Evolutionary conservation across 2,888 invertebrate genomes (phyloP).

Genomic region (Mycalesis mineus): DNA sequence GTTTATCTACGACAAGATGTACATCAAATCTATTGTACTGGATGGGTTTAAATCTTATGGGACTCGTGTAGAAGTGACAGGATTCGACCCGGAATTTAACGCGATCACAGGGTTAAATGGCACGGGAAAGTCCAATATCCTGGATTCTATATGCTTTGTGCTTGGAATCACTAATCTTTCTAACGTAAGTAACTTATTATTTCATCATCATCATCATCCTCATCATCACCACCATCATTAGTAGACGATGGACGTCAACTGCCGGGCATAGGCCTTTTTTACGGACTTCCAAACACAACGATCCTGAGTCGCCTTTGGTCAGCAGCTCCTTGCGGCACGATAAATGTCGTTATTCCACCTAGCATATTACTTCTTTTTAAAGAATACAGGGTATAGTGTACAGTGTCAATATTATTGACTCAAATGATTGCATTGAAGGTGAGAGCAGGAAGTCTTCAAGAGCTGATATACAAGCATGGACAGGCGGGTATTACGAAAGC

Average conservation of each 20-base stretch:
- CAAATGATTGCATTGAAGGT: constrained; percentile 78
- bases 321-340: too few species aligned
- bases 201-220: too few species aligned
- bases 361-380: too few species aligned
- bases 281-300: too few species aligned
- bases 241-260: too few species aligned
- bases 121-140: constrained; percentile 97
- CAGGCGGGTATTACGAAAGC: constrained; percentile 98
- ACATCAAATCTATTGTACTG: constrained; percentile 92
- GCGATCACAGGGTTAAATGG: constrained; percentile 99
- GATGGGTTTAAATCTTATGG: constrained; percentile 99
- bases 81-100: constrained; percentile 96
- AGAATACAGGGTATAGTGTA: too few species aligned
- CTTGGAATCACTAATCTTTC: constrained; percentile 95
- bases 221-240: too few species aligned
- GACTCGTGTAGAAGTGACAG: constrained; percentile 91
- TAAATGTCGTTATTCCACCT: too few species aligned
- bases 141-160: constrained; percentile 98
- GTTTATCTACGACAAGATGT: constrained; percentile 79
- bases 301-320: too few species aligned
- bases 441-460: constrained; percentile 92
- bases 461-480: constrained; percentile 98
- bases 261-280: too few species aligned
- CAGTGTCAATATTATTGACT: too few species aligned
- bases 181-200: constrained; percentile 82